Base-by-base conservation (phyloP, 2,113 vertebrate genomes). In the Osmerus eperlanus region DNA sequence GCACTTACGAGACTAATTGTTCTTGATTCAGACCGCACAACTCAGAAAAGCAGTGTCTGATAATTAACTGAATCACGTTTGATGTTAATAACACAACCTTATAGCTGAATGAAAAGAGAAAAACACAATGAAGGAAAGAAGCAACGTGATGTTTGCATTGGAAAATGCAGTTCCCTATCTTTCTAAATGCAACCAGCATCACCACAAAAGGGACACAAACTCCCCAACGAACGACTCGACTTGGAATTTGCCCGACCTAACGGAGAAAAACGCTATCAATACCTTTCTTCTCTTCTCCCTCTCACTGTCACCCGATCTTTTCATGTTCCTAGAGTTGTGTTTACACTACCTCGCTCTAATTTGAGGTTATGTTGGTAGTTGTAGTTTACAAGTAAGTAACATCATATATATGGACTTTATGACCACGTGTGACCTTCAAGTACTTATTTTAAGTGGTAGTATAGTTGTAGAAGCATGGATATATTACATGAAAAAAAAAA, bases 231-330 rank as follows among this genome's bases (percentile, higher is more conserved):
- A 84, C 72, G 63, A 84, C 83, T 71, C 84, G 79, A 76, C 83
- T 80, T 52, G 86, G 70, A 88, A 80, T 87, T 75, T 68, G 81
- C 76, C 83, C 72, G 81, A 88, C 63, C 82, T 72, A 82, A 85
- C 77, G 87, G 87, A 90, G 88, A 91, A 91, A 91, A 92, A 87
- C 88, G 83, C 90, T 87, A 89, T 90, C 89, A 90, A 86, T 93
- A 93, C 92, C 92, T 93, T 93, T 90, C 88, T 91, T 88, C 91
- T 92, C 89, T 93, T 93, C 89, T 92, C 91, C 85, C 87, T 89
- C 89, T 92, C 92, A 90, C 90, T 91, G 91, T 91, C 90, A 91
- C 88, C 90, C 89, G 90, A 92, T 91, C 91, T 90, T 91, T 93
- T 93, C 92, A 93, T 93, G 85, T 93, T 92, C 89, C 88, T 90